Conservation (phyloP, 2,797 vertebrate genomes). For the Uromys caudimaculatus region DNA sequence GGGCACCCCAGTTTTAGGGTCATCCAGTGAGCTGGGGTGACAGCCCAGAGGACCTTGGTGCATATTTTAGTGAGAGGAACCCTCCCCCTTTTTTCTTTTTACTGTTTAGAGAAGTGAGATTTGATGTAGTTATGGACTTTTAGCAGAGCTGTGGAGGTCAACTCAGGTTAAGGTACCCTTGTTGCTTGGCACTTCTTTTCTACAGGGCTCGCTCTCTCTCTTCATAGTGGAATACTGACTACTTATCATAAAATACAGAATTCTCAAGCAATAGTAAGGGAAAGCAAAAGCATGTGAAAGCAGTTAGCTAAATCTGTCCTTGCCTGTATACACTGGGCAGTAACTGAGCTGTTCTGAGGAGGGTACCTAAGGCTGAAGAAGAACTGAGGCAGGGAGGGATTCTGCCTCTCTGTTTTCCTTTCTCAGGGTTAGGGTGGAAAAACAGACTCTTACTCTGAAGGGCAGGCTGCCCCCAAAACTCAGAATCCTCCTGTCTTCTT, state of each 20-base stretch:
- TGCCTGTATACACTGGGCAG: neutral
- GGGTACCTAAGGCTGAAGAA: neutral
- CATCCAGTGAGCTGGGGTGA: neutral
- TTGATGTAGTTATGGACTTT: neutral
- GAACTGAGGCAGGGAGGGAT: neutral
- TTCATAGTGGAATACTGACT: neutral
- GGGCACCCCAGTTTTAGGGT: neutral
- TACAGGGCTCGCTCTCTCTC: neutral
- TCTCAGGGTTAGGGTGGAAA: neutral
- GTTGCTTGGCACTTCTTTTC: neutral
- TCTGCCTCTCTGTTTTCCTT: neutral
- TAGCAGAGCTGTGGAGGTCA: neutral
- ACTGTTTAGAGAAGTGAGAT: neutral
- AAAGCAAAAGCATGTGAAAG: neutral
- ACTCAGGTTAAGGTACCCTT: neutral
- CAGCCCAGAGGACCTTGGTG: neutral
- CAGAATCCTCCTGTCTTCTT: neutral
- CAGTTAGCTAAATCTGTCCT: neutral
- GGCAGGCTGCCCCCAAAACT: neutral
- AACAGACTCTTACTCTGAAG: neutral
- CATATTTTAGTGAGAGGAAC: neutral
- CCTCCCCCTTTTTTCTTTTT: neutral
- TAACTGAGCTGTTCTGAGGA: neutral
- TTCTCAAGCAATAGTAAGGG: constrained; percentile 1
- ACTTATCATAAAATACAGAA: constrained; percentile 20